Percentiles rank a stretch among this genome's conserved stretches.
Conservation (phyloP, 2,797 vertebrate genomes). For the Masticophis lateralis region DNA sequence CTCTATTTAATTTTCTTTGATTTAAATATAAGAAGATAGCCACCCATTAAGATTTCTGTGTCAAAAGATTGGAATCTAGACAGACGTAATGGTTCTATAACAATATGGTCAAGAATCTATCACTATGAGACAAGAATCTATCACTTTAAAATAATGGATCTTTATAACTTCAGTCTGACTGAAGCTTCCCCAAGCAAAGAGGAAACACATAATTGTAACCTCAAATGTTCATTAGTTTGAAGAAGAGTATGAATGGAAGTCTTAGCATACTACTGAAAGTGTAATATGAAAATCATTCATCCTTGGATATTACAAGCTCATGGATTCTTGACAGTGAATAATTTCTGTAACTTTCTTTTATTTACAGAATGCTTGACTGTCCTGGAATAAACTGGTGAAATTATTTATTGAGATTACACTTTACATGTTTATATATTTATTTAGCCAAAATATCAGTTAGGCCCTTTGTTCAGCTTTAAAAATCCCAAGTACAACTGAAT, state of each 20-base stretch:
- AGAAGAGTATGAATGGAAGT: slow-evolving; percentile 13
- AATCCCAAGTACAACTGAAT: neutral
- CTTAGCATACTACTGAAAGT: slow-evolving; percentile 4
- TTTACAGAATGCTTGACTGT: neutral
- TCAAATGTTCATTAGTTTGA: slow-evolving; percentile 6
- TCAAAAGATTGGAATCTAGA: slow-evolving; percentile 3
- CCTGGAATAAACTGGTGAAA: neutral
- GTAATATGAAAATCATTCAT: neutral
- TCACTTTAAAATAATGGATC: neutral
- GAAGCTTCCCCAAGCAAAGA: neutral
- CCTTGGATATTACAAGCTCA: neutral
- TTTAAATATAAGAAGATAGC: slow-evolving; percentile 23
- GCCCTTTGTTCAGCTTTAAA: neutral
- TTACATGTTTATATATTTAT: neutral
- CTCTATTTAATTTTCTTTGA: slow-evolving; percentile 6
- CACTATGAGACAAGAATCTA: neutral
- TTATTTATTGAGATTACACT: neutral
- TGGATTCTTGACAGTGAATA: neutral
- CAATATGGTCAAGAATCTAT: neutral
- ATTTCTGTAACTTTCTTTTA: neutral
- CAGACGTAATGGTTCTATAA: neutral
- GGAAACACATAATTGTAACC: slow-evolving; percentile 10
- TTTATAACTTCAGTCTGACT: neutral
- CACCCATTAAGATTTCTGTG: slow-evolving; percentile 14
- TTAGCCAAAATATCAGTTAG: neutral